Conservation (phyloP, 2,797 vertebrate species). For the Taenioides sp. region DNA sequence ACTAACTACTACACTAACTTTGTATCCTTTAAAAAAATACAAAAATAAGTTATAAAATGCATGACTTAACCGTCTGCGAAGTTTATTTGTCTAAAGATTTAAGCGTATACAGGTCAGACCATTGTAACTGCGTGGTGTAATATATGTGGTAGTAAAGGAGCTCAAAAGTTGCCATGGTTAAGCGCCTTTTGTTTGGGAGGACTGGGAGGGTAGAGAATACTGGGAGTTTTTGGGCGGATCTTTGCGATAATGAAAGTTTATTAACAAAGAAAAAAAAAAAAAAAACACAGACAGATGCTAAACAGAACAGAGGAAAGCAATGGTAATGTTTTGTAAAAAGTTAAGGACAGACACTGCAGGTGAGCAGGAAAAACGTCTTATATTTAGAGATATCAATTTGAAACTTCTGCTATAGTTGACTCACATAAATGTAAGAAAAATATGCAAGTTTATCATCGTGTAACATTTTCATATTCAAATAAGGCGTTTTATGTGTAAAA, state of each 20-base stretch:
- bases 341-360: too few species aligned
- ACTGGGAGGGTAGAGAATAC: constrained; percentile 8
- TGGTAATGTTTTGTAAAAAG: neutral
- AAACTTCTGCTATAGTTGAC: too few species aligned
- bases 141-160: constrained; percentile 2
- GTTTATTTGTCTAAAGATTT: constrained; percentile 29
- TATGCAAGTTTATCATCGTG: too few species aligned
- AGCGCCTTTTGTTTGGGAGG: constrained; percentile 26
- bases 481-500: too few species aligned
- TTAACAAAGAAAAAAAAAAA: constrained; percentile 12
- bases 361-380: too few species aligned
- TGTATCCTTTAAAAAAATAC: neutral
- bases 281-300: constrained; percentile 5
- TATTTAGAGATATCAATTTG: too few species aligned
- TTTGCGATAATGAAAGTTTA: constrained; percentile 33
- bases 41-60: neutral
- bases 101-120: constrained; percentile 12
- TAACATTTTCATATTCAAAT: too few species aligned
- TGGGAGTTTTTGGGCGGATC: constrained; percentile 27
- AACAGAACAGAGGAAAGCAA: neutral
- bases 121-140: neutral
- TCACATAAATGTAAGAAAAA: too few species aligned
- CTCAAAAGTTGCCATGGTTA: constrained; percentile 16
- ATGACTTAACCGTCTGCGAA: neutral
- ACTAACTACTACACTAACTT: neutral